phyloP scores from a whole-genome alignment of 2,113 vertebrate species.

The Diadophis punctatus region DNA sequence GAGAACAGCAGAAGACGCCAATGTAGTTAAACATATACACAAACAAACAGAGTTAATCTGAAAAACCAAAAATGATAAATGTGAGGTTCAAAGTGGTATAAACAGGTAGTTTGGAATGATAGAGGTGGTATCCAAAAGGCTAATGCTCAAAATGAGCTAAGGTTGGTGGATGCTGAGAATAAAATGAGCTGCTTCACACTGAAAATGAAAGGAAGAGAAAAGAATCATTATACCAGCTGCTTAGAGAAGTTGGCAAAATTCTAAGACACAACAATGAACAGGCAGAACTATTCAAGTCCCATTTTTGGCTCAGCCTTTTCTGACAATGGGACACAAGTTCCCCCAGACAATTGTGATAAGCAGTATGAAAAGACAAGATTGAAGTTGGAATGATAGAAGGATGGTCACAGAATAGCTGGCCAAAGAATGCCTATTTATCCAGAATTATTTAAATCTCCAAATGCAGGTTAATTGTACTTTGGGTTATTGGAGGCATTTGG shows the following conservation, averaged over 20 bases:
- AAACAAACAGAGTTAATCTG: background rate
- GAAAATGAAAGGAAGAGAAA: background rate
- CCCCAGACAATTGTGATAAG: background rate
- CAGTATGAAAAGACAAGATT: background rate
- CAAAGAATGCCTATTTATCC: background rate
- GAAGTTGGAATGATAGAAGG: background rate
- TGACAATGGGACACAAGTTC: background rate
- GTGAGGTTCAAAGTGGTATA: background rate
- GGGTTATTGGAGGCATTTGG: background rate
- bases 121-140: background rate
- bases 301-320: background rate
- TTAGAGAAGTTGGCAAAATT: background rate
- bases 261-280: background rate
- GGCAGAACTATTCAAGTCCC: background rate
- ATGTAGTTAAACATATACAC: background rate
- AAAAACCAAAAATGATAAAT: background rate
- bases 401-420: background rate
- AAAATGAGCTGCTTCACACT: background rate
- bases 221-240: background rate
- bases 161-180: background rate
- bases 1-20: background rate
- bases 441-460: background rate
- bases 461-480: background rate
- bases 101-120: background rate
- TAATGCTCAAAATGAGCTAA: background rate